Percentiles rank a stretch among this genome's conserved stretches.
Evolutionary conservation across 2,888 invertebrate genomes (phyloP).

Genomic region (Mycalesis mineus): DNA sequence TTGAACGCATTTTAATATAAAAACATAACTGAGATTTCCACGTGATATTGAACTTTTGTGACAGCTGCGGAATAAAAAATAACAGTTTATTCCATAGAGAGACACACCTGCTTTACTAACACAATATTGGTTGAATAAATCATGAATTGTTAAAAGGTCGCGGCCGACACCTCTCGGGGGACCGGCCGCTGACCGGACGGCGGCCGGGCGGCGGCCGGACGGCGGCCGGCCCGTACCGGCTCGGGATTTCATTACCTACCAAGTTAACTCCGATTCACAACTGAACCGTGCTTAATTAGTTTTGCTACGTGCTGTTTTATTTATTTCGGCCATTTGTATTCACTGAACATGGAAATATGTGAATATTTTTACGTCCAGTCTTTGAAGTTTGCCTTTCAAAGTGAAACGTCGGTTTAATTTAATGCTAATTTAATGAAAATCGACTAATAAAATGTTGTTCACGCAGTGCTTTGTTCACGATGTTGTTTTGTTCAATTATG

Average conservation of each 20-base stretch:
- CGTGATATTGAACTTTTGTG: too few species aligned
- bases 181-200: background rate
- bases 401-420: background rate
- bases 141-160: background rate
- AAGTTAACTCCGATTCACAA: slow-evolving; percentile 44
- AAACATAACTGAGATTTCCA: too few species aligned
- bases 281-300: slow-evolving; percentile 49
- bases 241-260: slow-evolving; percentile 54
- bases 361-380: slow-evolving; percentile 4
- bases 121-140: too few species aligned
- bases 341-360: background rate
- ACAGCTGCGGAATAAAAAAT: too few species aligned
- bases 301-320: slow-evolving; percentile 38
- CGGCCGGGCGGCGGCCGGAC: slow-evolving; percentile 3
- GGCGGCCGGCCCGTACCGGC: slow-evolving; percentile 10
- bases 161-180: background rate
- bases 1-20: too few species aligned
- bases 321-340: slow-evolving; percentile 37
- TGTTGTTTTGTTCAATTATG: too few species aligned
- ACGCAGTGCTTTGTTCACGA: too few species aligned
- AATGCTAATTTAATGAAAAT: background rate
- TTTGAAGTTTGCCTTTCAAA: slow-evolving; percentile 11
- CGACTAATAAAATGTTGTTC: background rate
- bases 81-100: background rate
- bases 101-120: too few species aligned